Base-by-base conservation (phyloP, 2,797 vertebrate genomes). In the Austrolebias charrua region DNA sequence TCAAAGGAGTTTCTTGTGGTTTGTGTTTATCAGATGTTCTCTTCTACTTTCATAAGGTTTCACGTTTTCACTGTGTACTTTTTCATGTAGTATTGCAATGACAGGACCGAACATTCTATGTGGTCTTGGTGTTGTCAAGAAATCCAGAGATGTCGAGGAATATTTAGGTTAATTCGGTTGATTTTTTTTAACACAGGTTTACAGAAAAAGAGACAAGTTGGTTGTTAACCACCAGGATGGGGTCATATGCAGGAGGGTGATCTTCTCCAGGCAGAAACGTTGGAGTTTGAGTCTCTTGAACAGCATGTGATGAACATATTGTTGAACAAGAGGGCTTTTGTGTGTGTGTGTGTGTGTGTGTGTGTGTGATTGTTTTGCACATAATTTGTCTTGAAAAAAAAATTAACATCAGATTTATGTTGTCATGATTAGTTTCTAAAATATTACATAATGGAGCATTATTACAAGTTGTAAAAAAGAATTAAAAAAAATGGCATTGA, bases 281-380 rank as follows among this genome's bases (percentile, higher is more conserved):
- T 79, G 71, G 86, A 82, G 71, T 81, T 73, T 60, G 74, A 87
- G 88, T 92, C 89, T 92, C 86, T 93, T 92, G 91, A 91, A 91
- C 78, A 90, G 86, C 93, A 93, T 93, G 91, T 93, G 93, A 94
- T 85, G 79, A 79, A 77, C 63, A 74, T 63, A 67, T 74, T 86
- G 87, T 79, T 75, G 77, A 91, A 92, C 88, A 92, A 85, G 76
- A 73, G 57, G 81, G 75, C 75, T 73, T 89, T 84, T 90, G 76
- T 80, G 50, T 67, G 60, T 71, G 20, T 67, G 44, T 56, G 16
- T n/a, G 15, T 3, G 3, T 24, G 20, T 15, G 28, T 9, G 60
- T 38, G n/a, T 40, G 6, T 18, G 20, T 4, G 19, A 13, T 52
- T 43, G 58, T 46, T 29, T 46, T 35, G 3, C 18, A 20, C 35